Conservation (phyloP, 1,140 invertebrate genomes). For the Manduca sexta region DNA sequence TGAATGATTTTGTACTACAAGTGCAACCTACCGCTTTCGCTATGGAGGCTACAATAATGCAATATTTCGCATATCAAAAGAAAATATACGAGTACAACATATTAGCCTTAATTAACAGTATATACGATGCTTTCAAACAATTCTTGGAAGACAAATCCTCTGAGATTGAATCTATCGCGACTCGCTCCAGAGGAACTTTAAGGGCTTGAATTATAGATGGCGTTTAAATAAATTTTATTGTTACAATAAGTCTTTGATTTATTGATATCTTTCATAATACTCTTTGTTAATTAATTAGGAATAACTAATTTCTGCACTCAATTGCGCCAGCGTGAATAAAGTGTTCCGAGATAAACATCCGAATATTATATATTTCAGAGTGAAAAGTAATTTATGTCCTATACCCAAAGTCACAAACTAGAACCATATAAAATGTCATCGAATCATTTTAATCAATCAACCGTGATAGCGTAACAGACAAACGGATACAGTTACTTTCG, state of each 20-base stretch:
- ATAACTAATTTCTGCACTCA: too few species aligned
- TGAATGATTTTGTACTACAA: conserved; percentile 17
- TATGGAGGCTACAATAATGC: conserved; percentile 33
- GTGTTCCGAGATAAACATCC: too few species aligned
- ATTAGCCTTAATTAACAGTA: conserved; percentile 15
- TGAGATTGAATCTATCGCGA: conserved; percentile 15
- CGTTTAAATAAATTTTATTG: neutral
- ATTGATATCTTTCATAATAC: too few species aligned
- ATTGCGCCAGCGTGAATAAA: too few species aligned
- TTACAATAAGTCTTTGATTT: neutral
- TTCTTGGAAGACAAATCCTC: conserved; percentile 17
- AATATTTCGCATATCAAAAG: conserved; percentile 43
- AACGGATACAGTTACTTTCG: too few species aligned
- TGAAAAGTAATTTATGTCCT: too few species aligned
- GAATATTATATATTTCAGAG: too few species aligned
- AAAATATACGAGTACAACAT: conserved; percentile 53
- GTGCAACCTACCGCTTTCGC: conserved; percentile 36
- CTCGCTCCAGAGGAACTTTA: conserved; percentile 8
- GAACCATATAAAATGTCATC: too few species aligned
- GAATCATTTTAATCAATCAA: too few species aligned
- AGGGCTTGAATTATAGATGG: conserved; percentile 1
- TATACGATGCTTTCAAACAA: conserved; percentile 20
- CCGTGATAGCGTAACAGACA: too few species aligned
- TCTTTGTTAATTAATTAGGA: too few species aligned
- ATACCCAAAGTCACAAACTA: too few species aligned